Evolutionary conservation across 1,140 invertebrate species (phyloP).

Genomic region (Microvelia longipes): DNA sequence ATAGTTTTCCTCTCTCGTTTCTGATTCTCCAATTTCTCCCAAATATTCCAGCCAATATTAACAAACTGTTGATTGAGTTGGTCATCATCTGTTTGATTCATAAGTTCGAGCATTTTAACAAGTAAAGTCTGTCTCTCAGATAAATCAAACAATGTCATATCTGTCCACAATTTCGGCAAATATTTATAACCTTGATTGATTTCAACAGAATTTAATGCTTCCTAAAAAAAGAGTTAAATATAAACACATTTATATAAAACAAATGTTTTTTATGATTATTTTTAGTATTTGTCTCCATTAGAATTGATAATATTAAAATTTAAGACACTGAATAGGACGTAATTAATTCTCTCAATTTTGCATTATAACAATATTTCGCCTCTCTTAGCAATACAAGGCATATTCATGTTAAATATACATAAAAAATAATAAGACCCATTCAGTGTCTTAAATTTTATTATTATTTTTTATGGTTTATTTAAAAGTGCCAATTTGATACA

Average conservation of each 20-base stretch:
- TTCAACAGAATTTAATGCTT: slow-evolving; percentile 41
- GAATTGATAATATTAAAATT: too few species aligned
- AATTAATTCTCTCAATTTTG: too few species aligned
- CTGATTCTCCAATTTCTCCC: slow-evolving; percentile 31
- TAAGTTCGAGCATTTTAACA: slow-evolving; percentile 35
- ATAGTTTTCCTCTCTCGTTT: slow-evolving; percentile 3
- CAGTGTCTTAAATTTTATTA: too few species aligned
- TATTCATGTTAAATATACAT: too few species aligned
- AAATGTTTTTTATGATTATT: too few species aligned
- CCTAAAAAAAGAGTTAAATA: slow-evolving; percentile 19
- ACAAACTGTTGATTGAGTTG: slow-evolving; percentile 31
- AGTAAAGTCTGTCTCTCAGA: slow-evolving; percentile 38
- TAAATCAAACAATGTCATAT: slow-evolving; percentile 52
- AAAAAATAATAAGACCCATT: too few species aligned
- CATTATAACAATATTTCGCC: too few species aligned
- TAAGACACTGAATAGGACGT: too few species aligned
- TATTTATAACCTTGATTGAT: slow-evolving; percentile 41
- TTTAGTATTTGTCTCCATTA: too few species aligned
- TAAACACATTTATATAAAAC: neutral
- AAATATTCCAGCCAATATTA: slow-evolving; percentile 38
- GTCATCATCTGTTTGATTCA: slow-evolving; percentile 32
- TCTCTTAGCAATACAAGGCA: too few species aligned
- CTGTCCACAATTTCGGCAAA: slow-evolving; percentile 59
- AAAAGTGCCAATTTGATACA: too few species aligned
- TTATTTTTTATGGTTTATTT: too few species aligned